These are phyloP conservation scores for Phaenicophaeus curvirostris DNA, from an alignment of 2,797 vertebrate genomes.

Conservation along the genomic window DNA sequence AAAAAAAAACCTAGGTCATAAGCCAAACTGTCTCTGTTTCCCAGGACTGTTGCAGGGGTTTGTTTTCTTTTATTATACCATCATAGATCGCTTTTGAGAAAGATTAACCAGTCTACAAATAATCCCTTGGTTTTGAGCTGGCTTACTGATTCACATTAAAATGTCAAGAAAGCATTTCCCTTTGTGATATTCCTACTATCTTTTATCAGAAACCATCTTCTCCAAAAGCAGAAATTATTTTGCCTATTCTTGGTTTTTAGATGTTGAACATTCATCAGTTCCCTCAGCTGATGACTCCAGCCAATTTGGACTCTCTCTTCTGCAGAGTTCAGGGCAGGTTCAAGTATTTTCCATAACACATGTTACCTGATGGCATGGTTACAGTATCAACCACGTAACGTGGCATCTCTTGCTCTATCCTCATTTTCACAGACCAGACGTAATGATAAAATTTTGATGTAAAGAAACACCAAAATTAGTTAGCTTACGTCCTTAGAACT, in stretches of 20 bases:
- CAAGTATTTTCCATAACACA: background rate
- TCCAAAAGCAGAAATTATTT: background rate
- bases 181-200: background rate
- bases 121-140: background rate
- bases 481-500: background rate
- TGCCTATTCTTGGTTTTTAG: background rate
- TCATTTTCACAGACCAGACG: background rate
- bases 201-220: background rate
- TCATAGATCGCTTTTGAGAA: constrained; percentile 29
- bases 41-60: background rate
- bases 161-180: background rate
- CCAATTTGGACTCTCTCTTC: background rate
- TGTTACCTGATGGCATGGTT: background rate
- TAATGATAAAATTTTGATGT: background rate
- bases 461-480: background rate
- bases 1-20: background rate
- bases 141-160: constrained; percentile 16
- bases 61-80: constrained; percentile 28
- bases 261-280: background rate
- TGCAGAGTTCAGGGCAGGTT: background rate
- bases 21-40: constrained; percentile 2
- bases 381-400: fast-evolving
- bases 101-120: constrained; percentile 45
- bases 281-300: background rate
- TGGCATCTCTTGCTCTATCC: background rate